Evolutionary conservation across 1,140 invertebrate genomes (phyloP), one percentile per base, ranked within the genome.

Genomic region (Trachelipus rathkii): DNA sequence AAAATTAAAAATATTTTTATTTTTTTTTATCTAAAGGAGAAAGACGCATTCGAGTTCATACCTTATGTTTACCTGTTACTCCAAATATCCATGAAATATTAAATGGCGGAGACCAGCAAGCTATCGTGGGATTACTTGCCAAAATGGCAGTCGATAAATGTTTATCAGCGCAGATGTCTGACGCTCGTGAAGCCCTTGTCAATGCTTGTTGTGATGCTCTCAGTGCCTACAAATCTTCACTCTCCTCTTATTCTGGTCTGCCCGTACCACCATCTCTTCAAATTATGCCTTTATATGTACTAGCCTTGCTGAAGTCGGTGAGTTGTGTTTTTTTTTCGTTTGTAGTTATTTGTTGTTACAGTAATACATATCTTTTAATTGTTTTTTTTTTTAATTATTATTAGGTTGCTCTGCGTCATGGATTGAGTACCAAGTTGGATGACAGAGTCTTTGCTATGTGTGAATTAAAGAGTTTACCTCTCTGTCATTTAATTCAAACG

Each of bases 91-190:
- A 90, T 4, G 96, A 98, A 82, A 88, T 99, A 15, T 88, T 97
- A 82, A 89, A 93, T 83, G 89, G 91, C 11, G 97, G 96, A n/a
- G 97, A 99, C 86, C 93, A 97, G 83, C 92, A 98, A 84, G 94
- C 94, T 72, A 96, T 99, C 78, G 88, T 96, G 53, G 94, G 94
- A 60, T 85, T 99, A 69, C 87, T 99, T 24, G 89, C 93, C 0
- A 98, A 98, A 90, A 98, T 99, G 95, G 95, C 95, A 82, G 96
- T 97, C 24, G 97, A 99, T 85, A 89, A 95, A 72, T 95, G 93
- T 77, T 87, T 93, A 77, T 88, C 92, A 66, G 92, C 93, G 11
- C 94, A 92, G 60, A 85, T 99, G 81, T 89, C 90, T 5, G 97
- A 99, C 86, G 97, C 97, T 5, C 87, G 95, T 71, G 97, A 99